phyloP scores from a whole-genome alignment of 2,113 vertebrate species.

The Cyanoliseus patagonus region DNA sequence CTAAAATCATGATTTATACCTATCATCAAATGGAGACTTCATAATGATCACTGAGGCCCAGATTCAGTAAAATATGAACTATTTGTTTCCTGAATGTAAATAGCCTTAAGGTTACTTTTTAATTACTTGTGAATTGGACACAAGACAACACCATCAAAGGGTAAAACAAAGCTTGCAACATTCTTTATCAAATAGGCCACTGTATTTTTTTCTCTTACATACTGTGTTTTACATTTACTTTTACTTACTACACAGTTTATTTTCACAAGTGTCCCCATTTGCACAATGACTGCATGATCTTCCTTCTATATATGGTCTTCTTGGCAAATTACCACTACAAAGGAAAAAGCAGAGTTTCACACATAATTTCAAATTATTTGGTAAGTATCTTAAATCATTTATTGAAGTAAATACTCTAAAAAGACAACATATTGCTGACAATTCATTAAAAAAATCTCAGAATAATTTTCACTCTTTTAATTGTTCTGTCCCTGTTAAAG shows the following conservation, averaged over 20 bases:
- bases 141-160: background rate
- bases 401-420: background rate
- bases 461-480: background rate
- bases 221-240: background rate
- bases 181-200: background rate
- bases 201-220: background rate
- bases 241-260: conserved; percentile 77
- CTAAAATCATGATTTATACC: background rate
- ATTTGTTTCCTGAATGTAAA: background rate
- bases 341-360: background rate
- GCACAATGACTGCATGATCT: conserved; percentile 51
- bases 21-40: background rate
- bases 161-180: background rate
- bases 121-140: background rate
- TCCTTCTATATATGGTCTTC: conserved; percentile 61
- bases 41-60: background rate
- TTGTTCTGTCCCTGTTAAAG: background rate
- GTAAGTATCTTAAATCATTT: background rate
- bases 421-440: background rate
- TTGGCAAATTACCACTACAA: background rate
- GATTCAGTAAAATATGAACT: background rate
- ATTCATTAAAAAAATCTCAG: background rate
- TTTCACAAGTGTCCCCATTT: conserved; percentile 36
- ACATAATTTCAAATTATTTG: background rate
- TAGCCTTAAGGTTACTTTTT: background rate